Base-by-base conservation (phyloP, 1,140 invertebrate genomes). In the Alviniconcha marisindica region DNA sequence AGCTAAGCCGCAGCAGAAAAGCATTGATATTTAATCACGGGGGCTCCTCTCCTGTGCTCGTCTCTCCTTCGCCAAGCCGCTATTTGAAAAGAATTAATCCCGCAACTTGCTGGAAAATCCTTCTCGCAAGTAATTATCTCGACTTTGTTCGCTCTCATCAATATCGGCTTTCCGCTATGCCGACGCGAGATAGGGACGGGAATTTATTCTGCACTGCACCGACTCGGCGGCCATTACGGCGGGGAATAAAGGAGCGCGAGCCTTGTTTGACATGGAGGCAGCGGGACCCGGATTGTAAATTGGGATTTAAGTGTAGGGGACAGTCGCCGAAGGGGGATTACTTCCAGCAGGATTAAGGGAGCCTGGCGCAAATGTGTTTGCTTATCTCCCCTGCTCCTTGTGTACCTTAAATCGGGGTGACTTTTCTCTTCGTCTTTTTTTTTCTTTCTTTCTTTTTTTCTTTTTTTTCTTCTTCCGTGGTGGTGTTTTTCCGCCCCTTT, bases 341-440 rank as follows among this genome's bases (percentile, higher is more conserved):
- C 77, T 84, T 86, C 77, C 56, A 77, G 79, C 51, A 73, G 83
- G 83, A 84, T 87, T 84, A 86, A 71, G 66, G 31, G 42, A 77
- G 73, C 73, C 66, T 83, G 66, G 76, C 80, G 56, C 83, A 85
- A 85, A 82, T 82, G 77, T 85, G 84, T 87, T 87, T 87, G 84
- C 86, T 84, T 86, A 86, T 87, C 87, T 85, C 73, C 80, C 77
- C 42, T 71, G 38, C 78, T 36, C 21, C 33, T 38, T 73, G 73
- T 78, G 60, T 78, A 66, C 48, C 77, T 84, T 79, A 83, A 83
- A 85, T 83, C 82, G 63, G 24, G 31, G 66, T 28, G 28, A n/a
- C n/a, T 51, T 81, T 69, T 81, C 51, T 56, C 33, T 36, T 33
- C 21, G 38, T 76, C 78, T 83, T 83, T 71, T n/a, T 5, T 60